Evolutionary conservation across 2,797 vertebrate species (phyloP), one percentile per base, ranked within the genome.

Genomic region (Pachyuromys duprasi): DNA sequence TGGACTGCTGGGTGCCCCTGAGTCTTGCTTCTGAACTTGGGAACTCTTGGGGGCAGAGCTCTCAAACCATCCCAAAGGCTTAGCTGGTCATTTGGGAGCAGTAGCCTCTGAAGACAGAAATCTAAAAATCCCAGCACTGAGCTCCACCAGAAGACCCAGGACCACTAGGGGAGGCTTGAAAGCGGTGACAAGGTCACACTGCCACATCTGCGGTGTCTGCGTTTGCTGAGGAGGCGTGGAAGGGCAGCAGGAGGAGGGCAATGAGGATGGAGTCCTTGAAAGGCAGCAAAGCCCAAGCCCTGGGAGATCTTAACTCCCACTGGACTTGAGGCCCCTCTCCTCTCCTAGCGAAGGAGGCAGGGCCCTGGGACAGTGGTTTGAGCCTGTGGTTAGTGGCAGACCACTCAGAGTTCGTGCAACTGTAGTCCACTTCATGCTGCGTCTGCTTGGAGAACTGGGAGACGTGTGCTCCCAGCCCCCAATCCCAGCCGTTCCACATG

Each of bases 1-100:
- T 17, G 0, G 26, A 9, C 24, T 18, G 13, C 26, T 0, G 26
- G n/a, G 13, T 39, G n/a, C 22, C n/a, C 26, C 79, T 15, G 22
- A 75, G 60, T 70, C 17, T 49, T 49, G n/a, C 49, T 86, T 49
- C 69, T 60, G 69, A 26, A n/a, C 31, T 45, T 24, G 11, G 26
- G 53, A 1, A 60, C 60, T 65, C 28, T 69, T 39, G 12, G 39
- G 12, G 33, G 69, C 89, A 57, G 53, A 57, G 18, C 78, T 80
- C 78, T 80, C 49, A 57, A 36, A 3, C 53, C 86, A 86, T 65
- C 55, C 83, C 42, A 20, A 28, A 49, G 83, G 33, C 33, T 80
- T 33, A 18, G n/a, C 55, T n/a, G 78, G 33, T 20, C 86, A 70
- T 42, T 5, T 3, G 70, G 3, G 76, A 12, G 49, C 49, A 78